Conservation (phyloP, 2,797 vertebrate genomes). For the Discoglossus pictus region DNA sequence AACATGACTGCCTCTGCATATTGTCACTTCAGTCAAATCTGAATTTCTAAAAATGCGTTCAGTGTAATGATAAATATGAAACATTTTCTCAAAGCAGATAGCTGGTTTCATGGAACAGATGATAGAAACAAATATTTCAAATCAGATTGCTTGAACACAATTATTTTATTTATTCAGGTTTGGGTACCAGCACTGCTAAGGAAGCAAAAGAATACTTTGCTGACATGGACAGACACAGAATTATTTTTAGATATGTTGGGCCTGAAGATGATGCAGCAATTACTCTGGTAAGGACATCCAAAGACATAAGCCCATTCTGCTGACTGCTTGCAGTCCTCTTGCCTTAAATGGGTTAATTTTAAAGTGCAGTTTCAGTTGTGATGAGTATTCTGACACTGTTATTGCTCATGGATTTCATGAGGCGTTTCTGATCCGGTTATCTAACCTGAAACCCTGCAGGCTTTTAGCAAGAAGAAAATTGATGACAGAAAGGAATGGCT, state of each 20-base stretch:
- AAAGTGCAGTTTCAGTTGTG: constrained; percentile 3
- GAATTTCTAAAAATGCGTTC: too few species aligned
- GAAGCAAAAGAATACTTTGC: constrained; percentile 98
- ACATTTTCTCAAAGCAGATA: too few species aligned
- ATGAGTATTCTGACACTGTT: background rate
- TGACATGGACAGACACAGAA: constrained; percentile 95
- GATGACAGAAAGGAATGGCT: constrained; percentile 98
- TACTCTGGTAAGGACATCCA: constrained; percentile 80
- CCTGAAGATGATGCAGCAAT: constrained; percentile 97
- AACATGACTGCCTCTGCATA: too few species aligned
- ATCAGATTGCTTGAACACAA: background rate
- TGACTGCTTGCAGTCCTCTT: constrained; percentile 18
- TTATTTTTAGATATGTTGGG: constrained; percentile 89
- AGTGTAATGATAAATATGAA: too few species aligned
- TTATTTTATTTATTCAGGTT: constrained; percentile 73
- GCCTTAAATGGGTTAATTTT: constrained; percentile 3
- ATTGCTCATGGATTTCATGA: background rate
- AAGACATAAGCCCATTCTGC: constrained; percentile 1
- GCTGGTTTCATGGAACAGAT: too few species aligned
- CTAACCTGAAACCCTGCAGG: constrained; percentile 72
- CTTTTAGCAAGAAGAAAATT: constrained; percentile 98
- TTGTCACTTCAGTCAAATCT: too few species aligned
- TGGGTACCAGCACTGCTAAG: constrained; percentile 97
- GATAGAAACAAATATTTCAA: too few species aligned
- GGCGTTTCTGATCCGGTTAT: constrained; percentile 2